Base-by-base conservation (phyloP, 2,113 vertebrate genomes). In the Menidia beryllina region DNA sequence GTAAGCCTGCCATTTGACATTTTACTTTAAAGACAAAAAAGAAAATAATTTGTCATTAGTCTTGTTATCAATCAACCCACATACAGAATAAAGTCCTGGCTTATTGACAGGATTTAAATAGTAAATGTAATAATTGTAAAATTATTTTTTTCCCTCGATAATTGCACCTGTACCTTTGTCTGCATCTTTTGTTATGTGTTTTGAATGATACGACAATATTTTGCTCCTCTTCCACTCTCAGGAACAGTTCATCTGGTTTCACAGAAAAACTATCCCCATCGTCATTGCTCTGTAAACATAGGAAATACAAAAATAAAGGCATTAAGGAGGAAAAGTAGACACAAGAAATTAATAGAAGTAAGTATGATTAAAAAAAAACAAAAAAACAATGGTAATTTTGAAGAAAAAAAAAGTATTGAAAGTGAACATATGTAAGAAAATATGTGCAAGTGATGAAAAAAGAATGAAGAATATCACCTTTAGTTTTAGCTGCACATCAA, bases 401-500 rank as follows among this genome's bases (percentile, higher is more conserved):
- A 60, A 73, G 10, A 60, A 73, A 12, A 3, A 24, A 10, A 58
- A 30, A 27, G 13, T 0, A 1, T 23, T 3, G 41, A 11, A 36
- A 34, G 2, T 3, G 10, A 30, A 26, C 57, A 66, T n/a, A n/a
- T n/a, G n/a, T n/a, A n/a, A n/a, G n/a, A n/a, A n/a, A n/a, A n/a
- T n/a, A n/a, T n/a, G n/a, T n/a, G n/a, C n/a, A n/a, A n/a, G n/a
- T n/a, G 50, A 19, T 1, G 7, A 60, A 2, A 62, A 55, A 77
- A 8, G 59, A 65, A 14, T 45, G 43, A 36, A 69, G 65, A 5
- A 39, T 23, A 89, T 65, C 92, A 98, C 98, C 96, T 94, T 94
- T 41, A 97, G 74, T 83, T 94, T 94, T 67, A 99, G 91, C 82
- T 91, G 82, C 55, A 98, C 95, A 11, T 92, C 86, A 77, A 99